Conservation (phyloP, 2,888 invertebrate species). For the Osmoderma eremita region DNA sequence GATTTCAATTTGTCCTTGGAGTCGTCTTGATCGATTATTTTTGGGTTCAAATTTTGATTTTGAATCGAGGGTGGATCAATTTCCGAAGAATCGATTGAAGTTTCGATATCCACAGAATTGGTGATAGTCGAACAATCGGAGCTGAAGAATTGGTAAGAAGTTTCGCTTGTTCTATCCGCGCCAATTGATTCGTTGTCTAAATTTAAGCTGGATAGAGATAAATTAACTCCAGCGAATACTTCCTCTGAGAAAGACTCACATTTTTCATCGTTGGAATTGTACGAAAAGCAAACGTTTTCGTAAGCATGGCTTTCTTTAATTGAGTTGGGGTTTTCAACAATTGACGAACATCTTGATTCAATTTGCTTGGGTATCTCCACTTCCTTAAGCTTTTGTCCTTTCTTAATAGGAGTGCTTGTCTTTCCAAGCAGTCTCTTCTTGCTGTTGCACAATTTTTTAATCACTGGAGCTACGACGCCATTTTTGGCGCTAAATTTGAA, state of each 20-base stretch:
- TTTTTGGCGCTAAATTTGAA: conserved; percentile 51
- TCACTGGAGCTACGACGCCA: conserved; percentile 51
- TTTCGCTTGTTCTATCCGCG: neutral
- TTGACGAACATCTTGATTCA: neutral
- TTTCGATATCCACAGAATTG: conserved; percentile 9
- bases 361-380: conserved; percentile 10
- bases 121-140: conserved; percentile 14
- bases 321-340: neutral
- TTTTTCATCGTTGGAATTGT: neutral
- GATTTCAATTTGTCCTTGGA: conserved; percentile 19
- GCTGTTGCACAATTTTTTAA: conserved; percentile 57
- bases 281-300: conserved; percentile 52
- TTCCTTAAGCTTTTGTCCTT: conserved; percentile 39
- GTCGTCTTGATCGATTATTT: neutral
- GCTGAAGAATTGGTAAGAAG: conserved; percentile 7
- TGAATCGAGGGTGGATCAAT: neutral
- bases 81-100: neutral
- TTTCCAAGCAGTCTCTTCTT: conserved; percentile 55
- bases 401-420: conserved; percentile 19
- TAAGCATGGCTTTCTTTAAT: conserved; percentile 50
- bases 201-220: conserved; percentile 16
- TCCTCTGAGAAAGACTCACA: conserved; percentile 33
- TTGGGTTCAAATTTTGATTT: too few species aligned
- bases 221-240: conserved; percentile 32
- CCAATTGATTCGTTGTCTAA: conserved; percentile 12